A percentile compares a stretch with the other conserved stretches of the same genome.
phyloP scores from a whole-genome alignment of 2,888 invertebrate species.

The Eupsilia transversa region DNA sequence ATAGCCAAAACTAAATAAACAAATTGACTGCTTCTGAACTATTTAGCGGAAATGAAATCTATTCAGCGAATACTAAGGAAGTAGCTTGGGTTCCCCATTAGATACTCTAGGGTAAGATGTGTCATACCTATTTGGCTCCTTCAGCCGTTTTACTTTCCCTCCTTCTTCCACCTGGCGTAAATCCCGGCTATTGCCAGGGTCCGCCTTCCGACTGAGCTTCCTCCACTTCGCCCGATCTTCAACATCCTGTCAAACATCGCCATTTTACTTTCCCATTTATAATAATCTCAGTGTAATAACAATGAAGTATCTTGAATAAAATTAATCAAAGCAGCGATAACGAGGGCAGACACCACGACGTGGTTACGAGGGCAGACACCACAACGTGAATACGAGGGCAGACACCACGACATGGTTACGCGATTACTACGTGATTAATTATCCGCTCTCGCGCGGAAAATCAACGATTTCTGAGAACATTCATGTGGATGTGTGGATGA shows the following conservation, averaged over 20 bases:
- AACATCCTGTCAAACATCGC: too few species aligned
- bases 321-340: conserved; percentile 26
- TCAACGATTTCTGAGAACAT: conserved; percentile 13
- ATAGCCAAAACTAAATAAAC: background rate
- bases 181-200: too few species aligned
- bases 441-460: conserved; percentile 26
- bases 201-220: too few species aligned
- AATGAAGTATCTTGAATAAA: conserved; percentile 8
- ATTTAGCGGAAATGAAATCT: too few species aligned
- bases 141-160: background rate
- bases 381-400: conserved; percentile 1
- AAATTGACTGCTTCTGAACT: background rate
- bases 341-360: conserved; percentile 1
- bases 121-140: background rate
- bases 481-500: too few species aligned
- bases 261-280: background rate
- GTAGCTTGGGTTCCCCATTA: background rate
- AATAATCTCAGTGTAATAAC: background rate
- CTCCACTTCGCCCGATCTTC: too few species aligned
- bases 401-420: conserved; percentile 3
- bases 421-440: conserved; percentile 31
- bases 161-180: too few species aligned
- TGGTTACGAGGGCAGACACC: conserved; percentile 4
- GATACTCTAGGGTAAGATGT: background rate
- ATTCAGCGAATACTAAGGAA: background rate